These are phyloP conservation scores for Chloroceryle aenea DNA, from an alignment of 2,113 vertebrate species.

Conservation along the genomic window DNA sequence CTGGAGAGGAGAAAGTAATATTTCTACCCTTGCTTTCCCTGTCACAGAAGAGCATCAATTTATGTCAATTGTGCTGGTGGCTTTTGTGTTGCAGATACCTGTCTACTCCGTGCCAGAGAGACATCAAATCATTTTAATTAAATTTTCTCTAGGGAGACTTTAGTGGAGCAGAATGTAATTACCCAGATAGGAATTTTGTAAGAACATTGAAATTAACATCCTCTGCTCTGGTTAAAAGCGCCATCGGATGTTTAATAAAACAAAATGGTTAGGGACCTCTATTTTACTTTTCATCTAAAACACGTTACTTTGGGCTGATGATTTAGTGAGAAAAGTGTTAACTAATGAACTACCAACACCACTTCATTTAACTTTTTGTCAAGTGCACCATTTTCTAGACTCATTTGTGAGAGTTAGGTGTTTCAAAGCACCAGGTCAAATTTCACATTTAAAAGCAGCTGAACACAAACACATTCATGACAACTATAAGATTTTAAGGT, in stretches of 20 bases:
- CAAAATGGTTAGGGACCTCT: slow-evolving; percentile 1
- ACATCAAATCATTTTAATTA: slow-evolving; percentile 52
- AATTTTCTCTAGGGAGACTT: slow-evolving; percentile 34
- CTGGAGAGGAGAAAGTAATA: neutral
- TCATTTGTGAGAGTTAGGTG: neutral
- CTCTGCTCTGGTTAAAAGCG: slow-evolving; percentile 4
- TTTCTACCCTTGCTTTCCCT: neutral
- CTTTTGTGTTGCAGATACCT: slow-evolving; percentile 45
- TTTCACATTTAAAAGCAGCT: neutral
- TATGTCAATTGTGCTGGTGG: neutral
- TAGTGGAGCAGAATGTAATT: slow-evolving; percentile 41
- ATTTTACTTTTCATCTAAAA: neutral
- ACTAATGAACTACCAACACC: neutral
- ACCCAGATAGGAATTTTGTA: slow-evolving; percentile 32
- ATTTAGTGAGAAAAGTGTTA: neutral
- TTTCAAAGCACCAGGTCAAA: neutral
- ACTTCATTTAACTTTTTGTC: neutral
- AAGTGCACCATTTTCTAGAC: neutral
- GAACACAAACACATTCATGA: neutral
- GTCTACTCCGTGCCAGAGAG: slow-evolving; percentile 4
- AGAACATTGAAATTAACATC: slow-evolving; percentile 17
- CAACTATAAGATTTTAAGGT: neutral
- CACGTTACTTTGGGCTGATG: neutral
- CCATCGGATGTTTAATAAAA: slow-evolving; percentile 18
- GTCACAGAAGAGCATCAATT: neutral